Conservation (phyloP, 2,797 vertebrate genomes). For the Tauraco hartlaubi region DNA sequence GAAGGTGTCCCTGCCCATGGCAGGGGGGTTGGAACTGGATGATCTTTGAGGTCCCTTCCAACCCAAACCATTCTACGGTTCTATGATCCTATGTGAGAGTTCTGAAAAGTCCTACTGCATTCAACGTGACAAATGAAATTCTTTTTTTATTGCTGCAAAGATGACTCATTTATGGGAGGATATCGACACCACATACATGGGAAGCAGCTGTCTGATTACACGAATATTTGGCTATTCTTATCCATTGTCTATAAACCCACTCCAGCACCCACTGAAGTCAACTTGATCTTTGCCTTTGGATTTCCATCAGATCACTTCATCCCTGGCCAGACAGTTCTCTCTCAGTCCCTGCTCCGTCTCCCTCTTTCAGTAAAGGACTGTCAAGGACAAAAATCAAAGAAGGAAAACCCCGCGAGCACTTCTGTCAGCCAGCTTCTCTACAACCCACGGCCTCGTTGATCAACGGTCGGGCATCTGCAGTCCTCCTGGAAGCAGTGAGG, state of each 20-base stretch:
- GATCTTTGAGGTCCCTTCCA: too few species aligned
- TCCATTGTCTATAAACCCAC: neutral
- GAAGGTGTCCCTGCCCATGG: too few species aligned
- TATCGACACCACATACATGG: neutral
- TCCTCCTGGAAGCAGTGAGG: neutral
- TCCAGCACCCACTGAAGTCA: neutral
- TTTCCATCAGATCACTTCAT: neutral
- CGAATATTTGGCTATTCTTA: conserved; percentile 21
- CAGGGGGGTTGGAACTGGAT: too few species aligned
- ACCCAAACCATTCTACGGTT: too few species aligned
- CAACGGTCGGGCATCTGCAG: neutral
- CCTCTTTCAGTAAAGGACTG: neutral
- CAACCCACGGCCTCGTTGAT: neutral
- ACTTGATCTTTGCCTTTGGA: neutral
- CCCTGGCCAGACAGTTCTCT: neutral
- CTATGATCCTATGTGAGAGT: neutral
- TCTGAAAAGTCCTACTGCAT: neutral
- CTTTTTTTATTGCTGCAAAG: conserved; percentile 12
- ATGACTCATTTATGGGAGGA: conserved; percentile 31
- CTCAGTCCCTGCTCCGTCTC: neutral
- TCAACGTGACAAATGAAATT: neutral
- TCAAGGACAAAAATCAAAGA: neutral
- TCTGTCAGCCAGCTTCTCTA: neutral
- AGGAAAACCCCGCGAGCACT: fast-evolving
- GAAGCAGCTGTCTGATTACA: conserved; percentile 36